phyloP scores from a whole-genome alignment of 1,140 invertebrate genomes.

The Brachionus koreanus region DNA sequence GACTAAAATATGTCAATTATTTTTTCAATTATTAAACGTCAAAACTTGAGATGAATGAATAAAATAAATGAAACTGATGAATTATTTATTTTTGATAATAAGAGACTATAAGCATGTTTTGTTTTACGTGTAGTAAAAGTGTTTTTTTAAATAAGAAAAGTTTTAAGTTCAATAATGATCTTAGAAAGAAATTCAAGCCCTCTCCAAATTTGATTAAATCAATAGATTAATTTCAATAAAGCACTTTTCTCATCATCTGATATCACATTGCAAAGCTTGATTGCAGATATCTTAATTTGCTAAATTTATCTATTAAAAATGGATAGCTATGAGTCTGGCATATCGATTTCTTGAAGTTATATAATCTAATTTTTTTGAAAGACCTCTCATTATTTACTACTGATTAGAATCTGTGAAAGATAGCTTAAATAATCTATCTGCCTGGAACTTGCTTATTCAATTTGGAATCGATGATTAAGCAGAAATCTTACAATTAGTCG shows the following conservation, averaged over 20 bases:
- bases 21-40: background rate
- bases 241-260: background rate
- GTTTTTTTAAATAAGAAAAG: background rate
- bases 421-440: background rate
- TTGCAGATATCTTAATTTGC: background rate
- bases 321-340: background rate
- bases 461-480: conserved; percentile 2
- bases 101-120: background rate
- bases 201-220: background rate
- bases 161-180: background rate
- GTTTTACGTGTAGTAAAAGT: background rate
- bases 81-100: background rate
- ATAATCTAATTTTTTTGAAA: background rate
- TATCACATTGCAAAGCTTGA: background rate
- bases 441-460: background rate
- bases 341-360: background rate
- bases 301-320: background rate
- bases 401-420: background rate
- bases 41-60: background rate
- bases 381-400: background rate
- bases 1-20: background rate
- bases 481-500: background rate
- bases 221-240: background rate
- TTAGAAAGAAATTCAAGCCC: background rate
- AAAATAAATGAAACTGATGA: background rate